Evolutionary conservation across 2,113 vertebrate genomes (phyloP).

Genomic region (Peucedramus taeniatus): DNA sequence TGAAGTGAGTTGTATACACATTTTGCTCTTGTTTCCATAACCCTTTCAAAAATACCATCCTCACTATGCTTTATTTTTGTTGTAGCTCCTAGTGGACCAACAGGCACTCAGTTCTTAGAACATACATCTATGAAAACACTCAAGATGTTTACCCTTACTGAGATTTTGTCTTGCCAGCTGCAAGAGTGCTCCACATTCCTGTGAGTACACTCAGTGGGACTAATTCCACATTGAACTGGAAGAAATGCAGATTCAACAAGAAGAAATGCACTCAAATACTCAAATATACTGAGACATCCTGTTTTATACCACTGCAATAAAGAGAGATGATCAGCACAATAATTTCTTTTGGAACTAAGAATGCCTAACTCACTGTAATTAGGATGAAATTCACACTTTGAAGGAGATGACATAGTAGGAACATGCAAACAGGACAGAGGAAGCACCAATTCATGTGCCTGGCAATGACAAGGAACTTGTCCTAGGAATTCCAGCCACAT

Average conservation of each 20-base stretch:
- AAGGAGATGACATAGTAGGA: background rate
- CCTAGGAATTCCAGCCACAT: background rate
- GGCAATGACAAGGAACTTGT: background rate
- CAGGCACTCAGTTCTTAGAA: fast-evolving
- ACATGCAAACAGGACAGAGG: background rate
- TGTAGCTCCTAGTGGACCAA: background rate
- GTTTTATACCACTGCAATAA: background rate
- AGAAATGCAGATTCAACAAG: background rate
- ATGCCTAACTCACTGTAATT: background rate
- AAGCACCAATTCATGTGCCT: background rate
- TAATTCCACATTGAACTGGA: background rate
- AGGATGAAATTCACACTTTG: background rate
- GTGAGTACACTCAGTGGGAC: background rate
- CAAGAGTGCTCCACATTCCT: background rate
- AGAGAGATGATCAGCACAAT: background rate
- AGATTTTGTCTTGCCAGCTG: background rate
- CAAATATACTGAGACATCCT: background rate
- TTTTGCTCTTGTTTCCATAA: background rate
- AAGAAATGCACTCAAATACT: background rate
- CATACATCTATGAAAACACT: background rate
- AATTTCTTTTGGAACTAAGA: background rate
- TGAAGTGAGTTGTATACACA: background rate
- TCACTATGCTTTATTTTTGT: background rate
- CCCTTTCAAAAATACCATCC: background rate
- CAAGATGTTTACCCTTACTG: background rate